Conservation (phyloP, 2,797 vertebrate genomes). For the Acanthurus leucopareius region DNA sequence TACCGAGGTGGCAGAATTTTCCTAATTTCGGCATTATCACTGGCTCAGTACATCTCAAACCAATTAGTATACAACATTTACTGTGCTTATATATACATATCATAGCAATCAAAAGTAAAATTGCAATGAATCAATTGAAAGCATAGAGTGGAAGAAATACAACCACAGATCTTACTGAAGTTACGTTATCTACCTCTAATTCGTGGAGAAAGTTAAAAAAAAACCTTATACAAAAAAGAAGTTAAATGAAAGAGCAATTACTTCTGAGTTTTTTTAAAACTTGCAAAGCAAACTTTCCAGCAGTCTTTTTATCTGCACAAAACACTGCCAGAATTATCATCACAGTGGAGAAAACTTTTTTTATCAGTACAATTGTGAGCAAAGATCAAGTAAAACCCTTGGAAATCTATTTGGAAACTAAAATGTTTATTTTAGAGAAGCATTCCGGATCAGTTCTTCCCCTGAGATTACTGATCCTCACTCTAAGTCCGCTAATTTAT, state of each 20-base stretch:
- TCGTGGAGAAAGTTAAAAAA: constrained; percentile 40
- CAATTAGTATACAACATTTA: constrained; percentile 22
- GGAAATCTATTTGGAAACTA: constrained; percentile 8
- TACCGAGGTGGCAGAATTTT: neutral
- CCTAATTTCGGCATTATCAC: neutral
- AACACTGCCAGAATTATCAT: constrained; percentile 42
- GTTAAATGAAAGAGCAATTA: constrained; percentile 45
- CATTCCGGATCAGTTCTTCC: neutral
- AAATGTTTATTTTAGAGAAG: constrained; percentile 41
- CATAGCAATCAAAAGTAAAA: constrained; percentile 11
- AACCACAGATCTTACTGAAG: neutral
- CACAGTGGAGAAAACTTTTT: constrained; percentile 15
- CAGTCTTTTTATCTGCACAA: constrained; percentile 46
- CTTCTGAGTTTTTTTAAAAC: constrained; percentile 21
- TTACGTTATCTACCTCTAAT: constrained; percentile 21
- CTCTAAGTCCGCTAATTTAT: neutral
- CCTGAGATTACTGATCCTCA: neutral
- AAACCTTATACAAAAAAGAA: constrained; percentile 15
- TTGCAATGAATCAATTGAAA: constrained; percentile 22
- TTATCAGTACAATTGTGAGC: constrained; percentile 58
- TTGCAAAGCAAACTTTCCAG: constrained; percentile 28
- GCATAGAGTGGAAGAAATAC: neutral
- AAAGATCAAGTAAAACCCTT: constrained; percentile 48
- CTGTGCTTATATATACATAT: neutral
- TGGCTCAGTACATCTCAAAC: constrained; percentile 28